Base-by-base conservation (phyloP, 2,888 invertebrate species). In the Drosophila neonasuta region DNA sequence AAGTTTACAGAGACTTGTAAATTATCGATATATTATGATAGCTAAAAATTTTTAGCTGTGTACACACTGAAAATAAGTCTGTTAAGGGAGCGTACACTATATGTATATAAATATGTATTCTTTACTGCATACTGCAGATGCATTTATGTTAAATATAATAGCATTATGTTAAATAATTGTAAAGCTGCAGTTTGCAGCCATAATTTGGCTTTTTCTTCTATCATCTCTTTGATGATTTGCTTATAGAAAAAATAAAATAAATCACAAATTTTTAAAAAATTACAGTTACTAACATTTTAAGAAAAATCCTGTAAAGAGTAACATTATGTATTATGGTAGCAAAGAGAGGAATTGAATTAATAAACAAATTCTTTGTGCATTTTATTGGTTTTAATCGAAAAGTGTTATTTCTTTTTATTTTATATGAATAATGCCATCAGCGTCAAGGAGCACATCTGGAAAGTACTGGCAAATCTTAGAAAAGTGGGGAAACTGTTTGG, bases 391-490 rank as follows among this genome's bases (percentile, higher is more conserved):
- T 15, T 15, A 8, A 41, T 4, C 8, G 6, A 8, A 11, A 29
- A 30, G 17, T 44, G 42, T 11, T 9, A 1, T 17, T 34, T 17
- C n/a, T 11, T 54, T 9, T 32, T 49, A 49, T 24, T 49, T n/a
- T 54, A 51, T 52, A 13, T 48, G 17, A 13, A 74, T 70, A 8
- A 68, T 2, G 5, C 79, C 72, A 20, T 79, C 83, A 5, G 68
- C 45, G 44, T 80, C 62, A 0, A 83, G 52, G 0, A 78, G 70
- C 7, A 77, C 24, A 10, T 48, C 50, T 1, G 64, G 68, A 5
- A 78, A 81, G n/a, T 76, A 74, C 20, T 68, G 64, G 1, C 74
- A 65, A 5, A 80, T 80, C 32, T 80, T 78, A 34, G 55, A 65
- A 34, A 80, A 74, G 52, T 82, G 76, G 1, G 67, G 70, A 36